Evolutionary conservation across 2,888 invertebrate species (phyloP).

Genomic region (Epinotia bilunana): DNA sequence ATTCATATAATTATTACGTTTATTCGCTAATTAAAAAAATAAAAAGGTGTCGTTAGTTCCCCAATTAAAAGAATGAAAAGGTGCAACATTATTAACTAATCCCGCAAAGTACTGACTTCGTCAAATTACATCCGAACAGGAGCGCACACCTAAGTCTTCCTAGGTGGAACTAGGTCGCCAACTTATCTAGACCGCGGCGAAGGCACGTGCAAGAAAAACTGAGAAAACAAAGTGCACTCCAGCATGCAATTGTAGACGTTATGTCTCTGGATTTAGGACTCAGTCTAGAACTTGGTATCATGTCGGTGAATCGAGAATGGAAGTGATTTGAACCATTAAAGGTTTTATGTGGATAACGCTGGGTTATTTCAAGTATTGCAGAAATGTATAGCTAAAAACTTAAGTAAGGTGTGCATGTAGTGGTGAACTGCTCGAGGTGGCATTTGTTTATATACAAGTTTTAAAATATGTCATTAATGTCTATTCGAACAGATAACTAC

Average conservation of each 20-base stretch:
- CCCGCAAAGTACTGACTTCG: constrained; percentile 1
- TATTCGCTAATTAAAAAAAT: not conserved
- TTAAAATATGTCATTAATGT: too few relatives aligned
- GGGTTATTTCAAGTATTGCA: too few relatives aligned
- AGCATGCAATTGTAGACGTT: not conserved
- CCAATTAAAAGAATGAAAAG: constrained; percentile 4
- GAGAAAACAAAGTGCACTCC: not conserved
- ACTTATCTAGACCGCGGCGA: constrained; percentile 32
- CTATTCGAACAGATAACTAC: too few relatives aligned
- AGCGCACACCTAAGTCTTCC: constrained; percentile 24
- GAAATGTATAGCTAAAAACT: too few relatives aligned
- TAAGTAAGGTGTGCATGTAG: too few relatives aligned
- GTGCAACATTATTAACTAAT: constrained; percentile 14
- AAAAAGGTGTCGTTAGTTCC: too few relatives aligned
- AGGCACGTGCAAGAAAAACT: constrained; percentile 22
- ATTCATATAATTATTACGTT: too few relatives aligned
- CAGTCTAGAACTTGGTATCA: not conserved
- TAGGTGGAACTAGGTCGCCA: constrained; percentile 28
- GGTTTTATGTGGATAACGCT: constrained; percentile 9
- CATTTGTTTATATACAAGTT: too few relatives aligned
- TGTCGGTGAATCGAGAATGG: not conserved
- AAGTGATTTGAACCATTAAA: constrained; percentile 3
- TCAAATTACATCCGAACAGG: constrained; percentile 17
- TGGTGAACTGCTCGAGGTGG: too few relatives aligned
- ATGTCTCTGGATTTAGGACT: not conserved